A percentile compares a stretch with the other conserved stretches of the same genome.
phyloP scores from a whole-genome alignment of 2,113 vertebrate genomes.

The Platichthys stellatus region DNA sequence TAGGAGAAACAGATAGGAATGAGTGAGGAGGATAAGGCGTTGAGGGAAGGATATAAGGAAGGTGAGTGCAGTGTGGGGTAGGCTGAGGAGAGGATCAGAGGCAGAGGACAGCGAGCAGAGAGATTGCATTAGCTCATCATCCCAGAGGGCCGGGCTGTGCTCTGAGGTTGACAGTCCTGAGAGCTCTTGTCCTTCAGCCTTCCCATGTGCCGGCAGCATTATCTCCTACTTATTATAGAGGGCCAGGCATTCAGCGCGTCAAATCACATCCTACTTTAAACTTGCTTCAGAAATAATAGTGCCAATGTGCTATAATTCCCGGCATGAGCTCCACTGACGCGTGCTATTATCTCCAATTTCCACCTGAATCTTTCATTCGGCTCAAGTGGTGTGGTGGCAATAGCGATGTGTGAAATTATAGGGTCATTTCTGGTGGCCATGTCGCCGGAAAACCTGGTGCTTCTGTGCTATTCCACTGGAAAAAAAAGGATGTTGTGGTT shows the following conservation, averaged over 20 bases:
- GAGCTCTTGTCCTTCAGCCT: slow-evolving; percentile 70
- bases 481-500: neutral
- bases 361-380: slow-evolving; percentile 16
- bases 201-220: slow-evolving; percentile 51
- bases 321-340: neutral
- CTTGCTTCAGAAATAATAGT: slow-evolving; percentile 18
- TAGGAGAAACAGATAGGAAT: slow-evolving; percentile 40
- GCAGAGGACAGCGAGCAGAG: slow-evolving; percentile 55
- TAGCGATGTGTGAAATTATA: slow-evolving; percentile 7
- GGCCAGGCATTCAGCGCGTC: slow-evolving; percentile 30
- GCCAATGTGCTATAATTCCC: slow-evolving; percentile 11
- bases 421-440: neutral
- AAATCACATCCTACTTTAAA: slow-evolving; percentile 41
- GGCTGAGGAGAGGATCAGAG: slow-evolving; percentile 65
- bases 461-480: neutral
- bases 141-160: slow-evolving; percentile 61
- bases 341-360: slow-evolving; percentile 28
- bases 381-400: neutral
- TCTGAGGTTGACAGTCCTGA: slow-evolving; percentile 69
- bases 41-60: slow-evolving; percentile 56
- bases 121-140: slow-evolving; percentile 68
- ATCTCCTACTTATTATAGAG: slow-evolving; percentile 63
- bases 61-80: slow-evolving; percentile 37
- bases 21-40: slow-evolving; percentile 48
- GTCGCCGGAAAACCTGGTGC: neutral